Base-by-base conservation (phyloP, 1,140 invertebrate genomes). In the Papilio dardanus region DNA sequence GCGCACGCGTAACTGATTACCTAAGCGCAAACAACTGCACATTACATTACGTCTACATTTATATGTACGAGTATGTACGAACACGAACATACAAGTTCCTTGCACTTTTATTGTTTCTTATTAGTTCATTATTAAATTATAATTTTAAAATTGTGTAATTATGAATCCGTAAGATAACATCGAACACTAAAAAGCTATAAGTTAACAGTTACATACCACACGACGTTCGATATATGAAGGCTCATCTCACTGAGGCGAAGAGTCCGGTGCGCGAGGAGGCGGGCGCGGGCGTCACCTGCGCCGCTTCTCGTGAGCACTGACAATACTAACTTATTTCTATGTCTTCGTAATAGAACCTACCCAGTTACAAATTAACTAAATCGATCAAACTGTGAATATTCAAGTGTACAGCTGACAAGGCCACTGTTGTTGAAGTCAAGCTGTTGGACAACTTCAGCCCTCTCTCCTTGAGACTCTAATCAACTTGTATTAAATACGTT, bases 171-270 rank as follows among this genome's bases (percentile, higher is more conserved):
- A n/a, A n/a, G n/a, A n/a, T n/a, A n/a, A n/a, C n/a, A n/a, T n/a
- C n/a, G n/a, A n/a, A n/a, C n/a, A n/a, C n/a, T n/a, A n/a, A n/a
- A n/a, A 16, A 12, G 16, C n/a, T 42, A 42, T n/a, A 16, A 4
- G 0, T 16, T 5, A 14, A 40, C 75, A 77, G 71, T 31, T 50
- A 71, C 79, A 74, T 77, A 78, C 76, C 54, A 66, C 58, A 75
- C 14, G 65, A 71, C 71, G 37, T 68, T 77, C 74, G 75, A 75
- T 74, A 40, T n/a, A 40, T 74, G 19, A 67, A 69, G 73, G 58
- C 66, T 16, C 12, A 78, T 74, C 77, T 54, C 69, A 74, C 30
- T 50, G 65, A 65, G 30, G 37, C 71, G 40, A 28, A 37, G 68
- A 75, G 69, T 69, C 75, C 77, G 75, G 74, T 12, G 1, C 37